Conservation (phyloP, 2,797 vertebrate genomes). For the Vultur gryphus region DNA sequence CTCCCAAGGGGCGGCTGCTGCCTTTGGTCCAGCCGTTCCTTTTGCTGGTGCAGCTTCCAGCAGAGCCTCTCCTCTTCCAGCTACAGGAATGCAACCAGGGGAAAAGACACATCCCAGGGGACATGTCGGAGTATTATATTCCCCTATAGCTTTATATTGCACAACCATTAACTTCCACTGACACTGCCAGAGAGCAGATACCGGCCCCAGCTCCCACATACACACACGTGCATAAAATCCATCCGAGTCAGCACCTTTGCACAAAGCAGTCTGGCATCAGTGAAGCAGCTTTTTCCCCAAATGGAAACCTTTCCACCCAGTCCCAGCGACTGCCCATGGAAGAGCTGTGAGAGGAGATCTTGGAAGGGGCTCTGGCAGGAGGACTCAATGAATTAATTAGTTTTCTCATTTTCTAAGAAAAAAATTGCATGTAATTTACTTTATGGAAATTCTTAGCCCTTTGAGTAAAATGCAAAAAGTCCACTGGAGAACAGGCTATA, state of each 20-base stretch:
- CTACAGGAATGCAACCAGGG: fast-evolving
- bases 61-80: background rate
- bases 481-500: background rate
- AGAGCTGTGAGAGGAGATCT: background rate
- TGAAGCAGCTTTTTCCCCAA: background rate
- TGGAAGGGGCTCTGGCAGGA: background rate
- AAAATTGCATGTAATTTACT: fast-evolving
- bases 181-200: background rate
- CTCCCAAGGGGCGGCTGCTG: background rate
- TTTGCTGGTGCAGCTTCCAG: background rate
- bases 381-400: background rate
- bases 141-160: background rate
- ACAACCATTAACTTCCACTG: fast-evolving
- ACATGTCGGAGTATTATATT: fast-evolving
- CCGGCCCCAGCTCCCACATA: fast-evolving
- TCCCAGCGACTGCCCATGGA: fast-evolving
- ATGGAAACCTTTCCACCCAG: background rate
- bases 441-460: background rate
- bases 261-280: fast-evolving
- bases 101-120: background rate
- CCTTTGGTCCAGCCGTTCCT: background rate
- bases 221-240: fast-evolving
- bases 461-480: background rate
- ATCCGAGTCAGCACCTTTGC: background rate
- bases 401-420: background rate